Conservation (phyloP, 2,888 invertebrate species). For the Drosophila kuntzei region DNA sequence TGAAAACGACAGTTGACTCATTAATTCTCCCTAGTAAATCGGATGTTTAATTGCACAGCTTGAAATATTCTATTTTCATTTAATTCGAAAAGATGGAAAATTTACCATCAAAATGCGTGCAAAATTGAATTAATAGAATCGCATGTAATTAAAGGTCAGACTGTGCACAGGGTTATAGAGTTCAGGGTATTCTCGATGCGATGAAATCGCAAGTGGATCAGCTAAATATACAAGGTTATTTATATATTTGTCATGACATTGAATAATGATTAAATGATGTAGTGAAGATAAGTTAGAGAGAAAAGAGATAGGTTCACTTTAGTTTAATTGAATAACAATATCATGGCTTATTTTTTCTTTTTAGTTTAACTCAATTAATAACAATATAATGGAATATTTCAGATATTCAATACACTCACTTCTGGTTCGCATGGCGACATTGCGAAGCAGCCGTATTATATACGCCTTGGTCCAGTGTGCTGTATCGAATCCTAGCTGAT, state of each 20-base stretch:
- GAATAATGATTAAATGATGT: not conserved
- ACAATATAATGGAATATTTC: too few relatives aligned
- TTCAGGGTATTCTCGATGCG: slow-evolving; percentile 15
- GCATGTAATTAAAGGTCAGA: slow-evolving; percentile 16
- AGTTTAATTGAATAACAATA: too few relatives aligned
- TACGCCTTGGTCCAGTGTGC: slow-evolving; percentile 75
- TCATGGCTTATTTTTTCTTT: too few relatives aligned
- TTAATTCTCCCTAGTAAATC: not conserved
- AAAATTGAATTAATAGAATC: not conserved
- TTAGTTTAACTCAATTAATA: too few relatives aligned
- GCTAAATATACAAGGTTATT: not conserved
- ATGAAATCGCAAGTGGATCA: slow-evolving; percentile 16
- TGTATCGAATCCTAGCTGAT: slow-evolving; percentile 82
- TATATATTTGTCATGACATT: not conserved
- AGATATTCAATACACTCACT: too few relatives aligned
- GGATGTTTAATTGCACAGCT: not conserved
- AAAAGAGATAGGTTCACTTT: not conserved
- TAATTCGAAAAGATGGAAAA: not conserved
- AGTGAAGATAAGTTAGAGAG: not conserved
- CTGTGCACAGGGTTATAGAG: not conserved
- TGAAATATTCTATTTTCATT: not conserved
- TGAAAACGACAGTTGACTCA: not conserved
- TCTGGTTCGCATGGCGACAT: slow-evolving; percentile 80
- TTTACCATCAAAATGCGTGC: not conserved
- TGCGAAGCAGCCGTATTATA: slow-evolving; percentile 75